Evolutionary conservation across 1,140 invertebrate species (phyloP).

Genomic region (Nixonia krombeini): DNA sequence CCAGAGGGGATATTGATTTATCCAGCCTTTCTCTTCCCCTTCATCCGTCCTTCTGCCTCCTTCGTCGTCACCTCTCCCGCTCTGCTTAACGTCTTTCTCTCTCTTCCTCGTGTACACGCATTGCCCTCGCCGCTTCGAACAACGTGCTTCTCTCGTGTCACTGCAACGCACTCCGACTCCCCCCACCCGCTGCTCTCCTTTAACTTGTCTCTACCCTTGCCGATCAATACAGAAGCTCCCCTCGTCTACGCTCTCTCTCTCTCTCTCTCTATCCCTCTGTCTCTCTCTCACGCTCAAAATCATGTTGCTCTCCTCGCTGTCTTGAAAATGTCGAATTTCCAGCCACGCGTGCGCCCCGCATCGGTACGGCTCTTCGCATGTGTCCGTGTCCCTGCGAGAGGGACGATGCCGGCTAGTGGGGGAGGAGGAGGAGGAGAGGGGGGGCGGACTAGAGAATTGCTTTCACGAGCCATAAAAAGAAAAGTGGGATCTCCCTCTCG

Average conservation of each 20-base stretch:
- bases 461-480: too few relatives aligned
- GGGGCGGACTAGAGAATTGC: too few relatives aligned
- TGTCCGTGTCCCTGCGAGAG: too few relatives aligned
- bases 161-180: constrained; percentile 4
- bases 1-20: constrained; percentile 54
- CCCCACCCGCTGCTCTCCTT: constrained; percentile 7
- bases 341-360: background rate
- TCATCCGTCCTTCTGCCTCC: too few relatives aligned
- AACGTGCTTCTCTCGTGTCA: background rate
- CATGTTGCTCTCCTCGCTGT: constrained; percentile 1
- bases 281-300: background rate
- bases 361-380: background rate
- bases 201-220: constrained; percentile 9
- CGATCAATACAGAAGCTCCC: constrained; percentile 19
- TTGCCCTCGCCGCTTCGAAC: background rate
- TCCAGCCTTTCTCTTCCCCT: too few relatives aligned
- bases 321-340: constrained; percentile 1
- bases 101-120: constrained; percentile 11
- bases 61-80: constrained; percentile 21
- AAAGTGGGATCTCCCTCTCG: too few relatives aligned
- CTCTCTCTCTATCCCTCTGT: too few relatives aligned
- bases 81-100: background rate
- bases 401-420: too few relatives aligned
- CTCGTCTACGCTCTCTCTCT: background rate
- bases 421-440: too few relatives aligned